Evolutionary conservation across 2,113 vertebrate species (phyloP).

Genomic region (Oxyura jamaicensis): DNA sequence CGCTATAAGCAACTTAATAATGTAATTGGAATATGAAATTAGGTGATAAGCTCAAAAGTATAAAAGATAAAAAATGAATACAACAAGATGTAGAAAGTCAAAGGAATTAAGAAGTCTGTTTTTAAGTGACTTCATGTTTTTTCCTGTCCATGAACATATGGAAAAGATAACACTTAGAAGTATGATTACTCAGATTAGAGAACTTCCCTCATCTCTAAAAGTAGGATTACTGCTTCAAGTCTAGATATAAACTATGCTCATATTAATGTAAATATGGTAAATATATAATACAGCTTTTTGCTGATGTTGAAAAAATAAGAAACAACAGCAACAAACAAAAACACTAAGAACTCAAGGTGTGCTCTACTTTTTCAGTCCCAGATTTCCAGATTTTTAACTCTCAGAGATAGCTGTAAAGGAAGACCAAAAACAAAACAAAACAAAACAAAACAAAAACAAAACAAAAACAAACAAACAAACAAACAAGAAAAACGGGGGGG

Average conservation of each 20-base stretch:
- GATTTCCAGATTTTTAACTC: background rate
- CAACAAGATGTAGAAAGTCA: background rate
- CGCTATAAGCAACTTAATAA: background rate
- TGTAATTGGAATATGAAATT: conserved; percentile 22
- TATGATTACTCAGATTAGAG: background rate
- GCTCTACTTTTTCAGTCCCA: background rate
- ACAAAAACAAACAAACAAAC: too few species aligned
- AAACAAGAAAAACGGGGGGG: background rate
- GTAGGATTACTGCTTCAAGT: background rate
- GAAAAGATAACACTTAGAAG: conserved; percentile 12
- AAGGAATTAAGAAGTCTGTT: conserved; percentile 25
- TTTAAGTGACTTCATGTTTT: conserved; percentile 11
- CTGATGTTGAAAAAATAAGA: background rate
- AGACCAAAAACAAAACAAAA: background rate
- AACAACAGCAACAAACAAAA: background rate
- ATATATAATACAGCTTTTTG: background rate
- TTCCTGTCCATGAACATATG: background rate
- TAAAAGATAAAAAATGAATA: background rate
- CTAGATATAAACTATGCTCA: background rate
- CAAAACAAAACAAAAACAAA: too few species aligned
- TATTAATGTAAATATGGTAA: background rate
- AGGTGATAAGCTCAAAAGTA: background rate
- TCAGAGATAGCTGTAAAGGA: background rate
- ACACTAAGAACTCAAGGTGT: background rate
- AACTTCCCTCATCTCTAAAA: background rate